These are phyloP conservation scores for Ashinkailepas kermadecensis DNA, from an alignment of 2,888 invertebrate species.

Conservation along the genomic window DNA sequence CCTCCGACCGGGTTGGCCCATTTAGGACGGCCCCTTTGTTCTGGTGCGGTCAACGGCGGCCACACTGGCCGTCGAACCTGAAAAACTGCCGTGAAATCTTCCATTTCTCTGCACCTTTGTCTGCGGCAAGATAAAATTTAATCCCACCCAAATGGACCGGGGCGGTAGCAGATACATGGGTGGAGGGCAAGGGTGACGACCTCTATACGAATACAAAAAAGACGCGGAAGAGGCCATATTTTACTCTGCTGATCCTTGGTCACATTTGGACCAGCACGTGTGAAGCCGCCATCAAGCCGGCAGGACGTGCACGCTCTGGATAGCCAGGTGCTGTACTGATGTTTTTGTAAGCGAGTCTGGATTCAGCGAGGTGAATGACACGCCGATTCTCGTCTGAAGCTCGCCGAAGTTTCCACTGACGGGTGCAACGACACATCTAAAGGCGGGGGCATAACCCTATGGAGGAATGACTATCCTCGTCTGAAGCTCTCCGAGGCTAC, in stretches of 20 bases:
- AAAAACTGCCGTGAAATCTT: background rate
- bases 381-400: too few species aligned
- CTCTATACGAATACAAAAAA: background rate
- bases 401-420: too few species aligned
- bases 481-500: too few species aligned
- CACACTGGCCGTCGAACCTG: background rate
- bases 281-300: background rate
- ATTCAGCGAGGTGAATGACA: too few species aligned
- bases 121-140: slow-evolving; percentile 2
- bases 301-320: too few species aligned
- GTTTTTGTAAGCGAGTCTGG: too few species aligned
- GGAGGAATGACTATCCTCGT: too few species aligned
- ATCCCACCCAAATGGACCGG: background rate
- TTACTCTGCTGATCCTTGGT: background rate
- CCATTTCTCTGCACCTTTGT: slow-evolving; percentile 8
- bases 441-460: too few species aligned
- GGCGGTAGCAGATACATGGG: background rate
- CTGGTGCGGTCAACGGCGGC: background rate
- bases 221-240: slow-evolving; percentile 4
- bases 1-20: background rate
- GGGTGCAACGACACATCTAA: too few species aligned
- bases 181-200: background rate
- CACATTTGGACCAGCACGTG: background rate
- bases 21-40: background rate
- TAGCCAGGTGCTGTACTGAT: too few species aligned